Evolutionary conservation across 1,140 invertebrate genomes (phyloP).

Genomic region (Macrocentrus cingulum): DNA sequence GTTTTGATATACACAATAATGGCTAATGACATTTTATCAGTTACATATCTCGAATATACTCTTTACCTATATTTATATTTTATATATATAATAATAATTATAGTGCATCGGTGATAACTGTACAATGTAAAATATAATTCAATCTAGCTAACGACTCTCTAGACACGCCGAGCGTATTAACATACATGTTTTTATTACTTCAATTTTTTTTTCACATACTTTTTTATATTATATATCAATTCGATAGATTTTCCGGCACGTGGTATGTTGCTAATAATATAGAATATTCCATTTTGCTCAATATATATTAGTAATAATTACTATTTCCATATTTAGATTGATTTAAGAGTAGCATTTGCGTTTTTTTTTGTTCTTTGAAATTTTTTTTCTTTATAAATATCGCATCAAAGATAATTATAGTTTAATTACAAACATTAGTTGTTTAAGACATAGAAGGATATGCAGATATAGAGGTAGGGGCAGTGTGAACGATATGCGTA

Average conservation of each 20-base stretch:
- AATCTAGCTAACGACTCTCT: slow-evolving; percentile 45
- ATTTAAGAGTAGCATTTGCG: too few relatives aligned
- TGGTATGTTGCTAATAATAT: slow-evolving; percentile 32
- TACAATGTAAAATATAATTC: slow-evolving; percentile 53
- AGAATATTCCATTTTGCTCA: slow-evolving; percentile 12
- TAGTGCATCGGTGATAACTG: slow-evolving; percentile 40
- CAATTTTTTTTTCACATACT: slow-evolving; percentile 21
- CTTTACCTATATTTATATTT: slow-evolving; percentile 29
- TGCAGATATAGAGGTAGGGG: slow-evolving; percentile 38
- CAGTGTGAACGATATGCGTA: too few relatives aligned
- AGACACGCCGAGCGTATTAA: slow-evolving; percentile 38
- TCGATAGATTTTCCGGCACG: background rate
- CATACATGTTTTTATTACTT: slow-evolving; percentile 21
- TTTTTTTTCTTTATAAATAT: slow-evolving; percentile 42
- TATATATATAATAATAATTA: too few relatives aligned
- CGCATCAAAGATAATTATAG: slow-evolving; percentile 42
- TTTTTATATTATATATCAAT: slow-evolving; percentile 3
- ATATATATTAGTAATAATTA: too few relatives aligned
- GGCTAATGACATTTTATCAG: slow-evolving; percentile 8
- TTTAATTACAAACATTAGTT: slow-evolving; percentile 45
- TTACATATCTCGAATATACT: slow-evolving; percentile 25
- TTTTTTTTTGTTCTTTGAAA: too few relatives aligned
- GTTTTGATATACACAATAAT: background rate
- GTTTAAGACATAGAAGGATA: slow-evolving; percentile 47
- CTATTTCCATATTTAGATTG: too few relatives aligned